A percentile compares a stretch with the other conserved stretches of the same genome.
Evolutionary conservation across 2,888 invertebrate genomes (phyloP).

Genomic region (Mythimna ferrago): DNA sequence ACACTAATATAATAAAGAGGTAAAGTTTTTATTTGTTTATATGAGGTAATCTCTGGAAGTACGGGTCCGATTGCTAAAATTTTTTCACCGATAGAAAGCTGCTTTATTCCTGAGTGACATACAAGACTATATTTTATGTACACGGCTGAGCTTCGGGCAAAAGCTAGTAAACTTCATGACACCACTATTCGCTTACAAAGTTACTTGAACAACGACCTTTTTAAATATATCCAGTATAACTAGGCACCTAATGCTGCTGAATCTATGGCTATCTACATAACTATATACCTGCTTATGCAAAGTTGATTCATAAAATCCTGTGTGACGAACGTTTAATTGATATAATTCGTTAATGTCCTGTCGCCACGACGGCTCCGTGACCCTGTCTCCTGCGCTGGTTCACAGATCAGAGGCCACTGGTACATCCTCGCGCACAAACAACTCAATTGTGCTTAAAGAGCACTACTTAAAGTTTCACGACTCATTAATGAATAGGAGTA

Average conservation of each 20-base stretch:
- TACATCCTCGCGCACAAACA: slow-evolving; percentile 81
- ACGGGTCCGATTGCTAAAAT: too few species aligned
- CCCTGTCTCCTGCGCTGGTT: slow-evolving; percentile 73
- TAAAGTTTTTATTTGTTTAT: too few species aligned
- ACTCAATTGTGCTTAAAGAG: slow-evolving; percentile 66
- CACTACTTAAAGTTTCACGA: slow-evolving; percentile 52
- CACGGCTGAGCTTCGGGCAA: too few species aligned
- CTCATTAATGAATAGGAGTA: slow-evolving; percentile 36
- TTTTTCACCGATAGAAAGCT: too few species aligned
- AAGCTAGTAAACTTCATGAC: too few species aligned
- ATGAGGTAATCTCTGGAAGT: too few species aligned
- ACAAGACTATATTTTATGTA: too few species aligned
- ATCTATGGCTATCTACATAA: not conserved
- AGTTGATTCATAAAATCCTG: slow-evolving; percentile 62
- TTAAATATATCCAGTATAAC: not conserved
- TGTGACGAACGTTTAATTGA: slow-evolving; percentile 74
- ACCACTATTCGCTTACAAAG: too few species aligned
- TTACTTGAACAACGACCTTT: too few species aligned
- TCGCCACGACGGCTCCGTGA: slow-evolving; percentile 68
- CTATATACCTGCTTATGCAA: slow-evolving; percentile 14
- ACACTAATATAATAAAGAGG: too few species aligned
- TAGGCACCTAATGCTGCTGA: not conserved
- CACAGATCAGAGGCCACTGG: slow-evolving; percentile 78
- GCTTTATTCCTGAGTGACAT: too few species aligned
- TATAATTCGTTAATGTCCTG: slow-evolving; percentile 78